Conservation (phyloP, 2,113 vertebrate species). For the Rhabdornis inornatus region DNA sequence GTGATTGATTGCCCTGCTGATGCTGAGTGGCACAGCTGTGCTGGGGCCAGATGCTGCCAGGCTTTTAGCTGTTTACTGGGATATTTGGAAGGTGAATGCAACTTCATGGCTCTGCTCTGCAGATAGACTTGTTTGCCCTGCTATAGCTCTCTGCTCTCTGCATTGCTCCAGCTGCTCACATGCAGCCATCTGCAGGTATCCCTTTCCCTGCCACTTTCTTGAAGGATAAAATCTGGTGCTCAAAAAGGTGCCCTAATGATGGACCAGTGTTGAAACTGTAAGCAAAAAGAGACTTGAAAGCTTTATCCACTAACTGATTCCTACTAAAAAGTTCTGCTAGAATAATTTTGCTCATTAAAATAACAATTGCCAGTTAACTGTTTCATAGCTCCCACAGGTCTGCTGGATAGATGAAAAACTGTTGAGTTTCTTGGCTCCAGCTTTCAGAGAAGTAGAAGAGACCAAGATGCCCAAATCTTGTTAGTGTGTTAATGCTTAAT, state of each 20-base stretch:
- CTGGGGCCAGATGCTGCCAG: not conserved
- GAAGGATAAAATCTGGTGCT: not conserved
- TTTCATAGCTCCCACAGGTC: not conserved
- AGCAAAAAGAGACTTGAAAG: constrained; percentile 26
- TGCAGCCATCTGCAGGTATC: not conserved
- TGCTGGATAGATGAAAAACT: not conserved
- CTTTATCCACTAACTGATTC: not conserved
- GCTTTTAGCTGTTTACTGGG: not conserved
- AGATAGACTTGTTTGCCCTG: not conserved
- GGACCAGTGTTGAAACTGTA: not conserved
- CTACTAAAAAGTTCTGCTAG: not conserved
- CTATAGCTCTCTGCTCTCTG: not conserved
- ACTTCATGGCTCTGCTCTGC: not conserved
- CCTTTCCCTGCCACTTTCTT: not conserved
- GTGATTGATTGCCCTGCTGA: constrained; percentile 42
- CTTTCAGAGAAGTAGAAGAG: not conserved
- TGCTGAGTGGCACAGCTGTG: not conserved
- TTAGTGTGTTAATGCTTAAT: not conserved
- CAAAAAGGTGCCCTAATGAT: not conserved
- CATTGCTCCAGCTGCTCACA: not conserved
- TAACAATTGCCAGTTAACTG: not conserved
- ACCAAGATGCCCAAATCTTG: not conserved
- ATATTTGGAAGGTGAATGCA: constrained; percentile 3
- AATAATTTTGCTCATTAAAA: not conserved
- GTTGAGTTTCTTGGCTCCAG: not conserved